These are phyloP conservation scores for Stenichneumon culpator DNA, from an alignment of 2,888 invertebrate genomes.

Conservation along the genomic window DNA sequence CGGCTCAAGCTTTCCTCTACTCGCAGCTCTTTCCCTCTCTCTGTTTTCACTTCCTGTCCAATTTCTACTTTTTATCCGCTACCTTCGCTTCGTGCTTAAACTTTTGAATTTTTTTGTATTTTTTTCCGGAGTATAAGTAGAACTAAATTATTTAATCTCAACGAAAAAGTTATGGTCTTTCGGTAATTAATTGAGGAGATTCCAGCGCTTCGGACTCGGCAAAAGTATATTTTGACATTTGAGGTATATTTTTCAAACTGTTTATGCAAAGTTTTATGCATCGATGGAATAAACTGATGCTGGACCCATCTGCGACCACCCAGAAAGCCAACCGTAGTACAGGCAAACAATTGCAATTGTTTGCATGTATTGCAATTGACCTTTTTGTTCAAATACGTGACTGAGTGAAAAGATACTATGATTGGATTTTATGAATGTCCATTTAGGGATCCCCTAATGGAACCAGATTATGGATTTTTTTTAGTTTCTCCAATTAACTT, in stretches of 20 bases:
- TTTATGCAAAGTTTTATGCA: not conserved
- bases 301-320: not conserved
- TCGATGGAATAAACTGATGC: not conserved
- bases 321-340: too few species aligned
- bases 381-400: too few species aligned
- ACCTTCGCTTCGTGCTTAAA: not conserved
- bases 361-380: too few species aligned
- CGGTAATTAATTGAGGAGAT: not conserved
- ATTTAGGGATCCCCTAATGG: too few species aligned
- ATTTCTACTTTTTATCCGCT: conserved; percentile 9
- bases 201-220: not conserved
- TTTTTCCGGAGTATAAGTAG: not conserved
- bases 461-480: too few species aligned
- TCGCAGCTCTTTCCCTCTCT: conserved; percentile 53
- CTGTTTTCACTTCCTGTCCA: conserved; percentile 19
- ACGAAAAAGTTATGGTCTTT: conserved; percentile 47
- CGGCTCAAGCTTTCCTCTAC: conserved; percentile 63
- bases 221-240: not conserved
- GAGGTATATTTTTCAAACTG: not conserved
- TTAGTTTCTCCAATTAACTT: too few species aligned
- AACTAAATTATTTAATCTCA: conserved; percentile 70
- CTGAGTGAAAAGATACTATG: too few species aligned
- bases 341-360: too few species aligned
- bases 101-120: not conserved
- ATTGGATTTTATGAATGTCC: too few species aligned